Conservation (phyloP, 2,113 vertebrate species). For the Nothobranchius kuhntae region DNA sequence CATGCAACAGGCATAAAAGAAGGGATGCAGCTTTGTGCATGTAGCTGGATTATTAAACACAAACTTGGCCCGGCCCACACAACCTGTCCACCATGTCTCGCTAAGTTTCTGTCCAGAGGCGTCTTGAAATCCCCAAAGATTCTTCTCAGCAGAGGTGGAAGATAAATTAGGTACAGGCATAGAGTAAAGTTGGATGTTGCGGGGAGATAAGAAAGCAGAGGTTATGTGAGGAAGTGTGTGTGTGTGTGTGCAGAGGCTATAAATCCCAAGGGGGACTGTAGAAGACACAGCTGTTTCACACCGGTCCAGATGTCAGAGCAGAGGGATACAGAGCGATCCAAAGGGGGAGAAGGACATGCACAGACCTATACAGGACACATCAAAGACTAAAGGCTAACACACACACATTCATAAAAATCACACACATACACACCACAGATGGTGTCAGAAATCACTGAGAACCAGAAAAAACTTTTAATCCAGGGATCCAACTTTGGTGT, state of each 20-base stretch:
- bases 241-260: slow-evolving; percentile 33
- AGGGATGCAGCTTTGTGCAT: not conserved
- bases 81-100: not conserved
- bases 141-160: slow-evolving; percentile 5
- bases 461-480: slow-evolving; percentile 45
- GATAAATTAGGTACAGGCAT: slow-evolving; percentile 2
- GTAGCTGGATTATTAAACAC: not conserved
- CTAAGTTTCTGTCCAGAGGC: slow-evolving; percentile 10
- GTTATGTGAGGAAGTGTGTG: slow-evolving; percentile 36
- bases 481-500: not conserved
- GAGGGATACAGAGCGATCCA: slow-evolving; percentile 18
- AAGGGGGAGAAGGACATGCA: slow-evolving; percentile 46
- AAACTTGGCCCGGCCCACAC: not conserved
- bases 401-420: slow-evolving; percentile 15
- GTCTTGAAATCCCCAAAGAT: slow-evolving; percentile 13
- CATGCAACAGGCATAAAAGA: not conserved
- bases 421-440: slow-evolving; percentile 39
- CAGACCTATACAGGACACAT: slow-evolving; percentile 61
- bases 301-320: slow-evolving; percentile 67
- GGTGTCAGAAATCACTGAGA: slow-evolving; percentile 33
- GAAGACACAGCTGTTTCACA: slow-evolving; percentile 67
- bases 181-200: slow-evolving; percentile 30
- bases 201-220: slow-evolving; percentile 51
- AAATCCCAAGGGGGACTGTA: slow-evolving; percentile 54
- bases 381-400: slow-evolving; percentile 51